phyloP scores from a whole-genome alignment of 1,140 invertebrate species.

The Drosophila sproati region DNA sequence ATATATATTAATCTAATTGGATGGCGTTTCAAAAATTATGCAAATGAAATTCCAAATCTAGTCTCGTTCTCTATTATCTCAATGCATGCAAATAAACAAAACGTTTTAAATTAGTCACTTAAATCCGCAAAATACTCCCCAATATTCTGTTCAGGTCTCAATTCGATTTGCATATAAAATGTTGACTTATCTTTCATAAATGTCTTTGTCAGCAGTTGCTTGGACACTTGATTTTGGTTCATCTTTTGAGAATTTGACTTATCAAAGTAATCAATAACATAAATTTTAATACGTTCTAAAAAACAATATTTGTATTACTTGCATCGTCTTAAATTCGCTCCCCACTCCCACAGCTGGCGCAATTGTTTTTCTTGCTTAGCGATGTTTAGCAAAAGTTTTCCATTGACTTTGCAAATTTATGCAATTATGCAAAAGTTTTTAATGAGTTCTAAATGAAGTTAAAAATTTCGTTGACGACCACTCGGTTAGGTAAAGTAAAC shows the following conservation, averaged over 20 bases:
- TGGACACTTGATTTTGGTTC: constrained; percentile 7
- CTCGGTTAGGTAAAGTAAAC: constrained; percentile 72
- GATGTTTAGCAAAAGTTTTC: constrained; percentile 60
- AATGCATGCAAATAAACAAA: not conserved
- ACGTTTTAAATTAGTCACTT: not conserved
- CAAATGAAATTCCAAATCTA: not conserved
- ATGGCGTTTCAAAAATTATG: not conserved
- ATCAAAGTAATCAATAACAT: not conserved
- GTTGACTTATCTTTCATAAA: not conserved
- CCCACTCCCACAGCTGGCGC: not conserved
- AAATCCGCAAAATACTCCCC: not conserved
- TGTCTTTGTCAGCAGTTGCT: not conserved
- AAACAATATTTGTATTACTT: not conserved
- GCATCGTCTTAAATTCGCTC: not conserved
- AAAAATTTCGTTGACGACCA: constrained; percentile 73
- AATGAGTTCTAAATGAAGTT: constrained; percentile 82
- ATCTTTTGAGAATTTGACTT: not conserved
- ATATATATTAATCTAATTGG: not conserved
- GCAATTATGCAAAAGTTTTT: constrained; percentile 82
- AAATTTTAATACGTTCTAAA: not conserved
- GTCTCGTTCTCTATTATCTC: not conserved
- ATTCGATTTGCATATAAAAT: constrained; percentile 17
- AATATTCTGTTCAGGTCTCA: not conserved
- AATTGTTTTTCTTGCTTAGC: constrained; percentile 7
- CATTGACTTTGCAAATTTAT: constrained; percentile 83